A percentile compares a stretch with the other conserved stretches of the same genome.
phyloP scores from a whole-genome alignment of 2,113 vertebrate species.

The Malurus melanocephalus region DNA sequence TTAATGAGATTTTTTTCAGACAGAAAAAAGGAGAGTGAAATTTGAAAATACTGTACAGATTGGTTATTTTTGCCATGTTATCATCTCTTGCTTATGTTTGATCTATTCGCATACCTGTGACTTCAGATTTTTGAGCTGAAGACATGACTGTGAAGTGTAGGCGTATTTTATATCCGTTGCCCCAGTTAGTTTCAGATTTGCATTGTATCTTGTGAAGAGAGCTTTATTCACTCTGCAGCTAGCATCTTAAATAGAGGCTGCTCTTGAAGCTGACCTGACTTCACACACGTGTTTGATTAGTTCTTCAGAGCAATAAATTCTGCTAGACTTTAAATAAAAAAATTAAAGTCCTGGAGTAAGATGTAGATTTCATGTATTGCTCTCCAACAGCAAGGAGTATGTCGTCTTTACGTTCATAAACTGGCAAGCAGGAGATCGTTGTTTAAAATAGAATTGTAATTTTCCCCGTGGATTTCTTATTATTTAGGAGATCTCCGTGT shows the following conservation, averaged over 20 bases:
- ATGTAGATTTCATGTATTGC: background rate
- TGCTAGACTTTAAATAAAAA: background rate
- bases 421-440: background rate
- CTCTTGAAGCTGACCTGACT: constrained; percentile 3
- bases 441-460: background rate
- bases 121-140: constrained; percentile 28
- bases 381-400: background rate
- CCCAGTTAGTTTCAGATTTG: constrained; percentile 39
- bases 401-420: background rate
- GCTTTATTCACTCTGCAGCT: constrained; percentile 5
- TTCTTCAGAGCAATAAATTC: background rate
- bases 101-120: constrained; percentile 44
- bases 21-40: background rate
- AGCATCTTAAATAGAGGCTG: background rate
- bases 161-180: constrained; percentile 20
- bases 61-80: constrained; percentile 11
- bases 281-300: background rate
- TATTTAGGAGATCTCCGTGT: background rate
- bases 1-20: constrained; percentile 29
- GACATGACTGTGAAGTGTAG: constrained; percentile 24
- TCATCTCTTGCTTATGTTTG: constrained; percentile 30
- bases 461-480: background rate
- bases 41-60: background rate
- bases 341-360: background rate
- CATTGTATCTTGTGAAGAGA: constrained; percentile 28